Evolutionary conservation across 2,888 invertebrate genomes (phyloP), one percentile per base, ranked within the genome.

Genomic region (Drosophila rellima): DNA sequence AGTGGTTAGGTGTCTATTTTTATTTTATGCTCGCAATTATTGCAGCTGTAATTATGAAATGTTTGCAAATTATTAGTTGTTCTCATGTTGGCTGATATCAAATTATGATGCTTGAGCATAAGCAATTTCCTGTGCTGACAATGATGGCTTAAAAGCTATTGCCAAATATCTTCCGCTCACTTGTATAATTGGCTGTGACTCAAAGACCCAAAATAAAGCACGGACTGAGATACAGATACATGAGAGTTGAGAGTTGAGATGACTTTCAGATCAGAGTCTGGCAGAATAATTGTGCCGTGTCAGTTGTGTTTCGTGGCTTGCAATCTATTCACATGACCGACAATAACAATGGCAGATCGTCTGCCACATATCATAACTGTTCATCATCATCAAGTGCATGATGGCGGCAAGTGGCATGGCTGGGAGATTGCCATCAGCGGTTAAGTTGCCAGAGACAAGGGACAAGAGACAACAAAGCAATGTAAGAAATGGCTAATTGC

Each of bases 341-440:
- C 87, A 82, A 86, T 76, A 82, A 84, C 83, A 84, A 88, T 85
- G 78, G 88, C 63, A 74, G 80, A 87, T 87, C 85, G 59, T 78
- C 75, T 78, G 79, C 54, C 88, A 74, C 52, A 76, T 85, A 88
- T 84, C 83, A 84, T 85, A 88, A 84, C 83, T 76, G 83, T 61
- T 75, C 75, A 83, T 26, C 75, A 83, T 79, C 82, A 75, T 74
- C 45, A 56, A 56, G 62, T 54, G 56, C 54, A 57, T n/a, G 29
- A 26, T 44, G 39, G 47, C 15, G 26, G 45, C 47, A 45, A 45
- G 62, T 37, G 47, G 47, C 47, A 47, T 39, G 55, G 48, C 37
- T 54, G 40, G 31, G 39, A 64, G 74, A 74, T 74, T 74, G 70
- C 60, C 55, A 74, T 74, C 74, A 51, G 75, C 63, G 70, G 77